A percentile compares a stretch with the other conserved stretches of the same genome.
phyloP scores from a whole-genome alignment of 37 sponge, comb jelly and placozoan species.

The Cliona cf. orientalis region DNA sequence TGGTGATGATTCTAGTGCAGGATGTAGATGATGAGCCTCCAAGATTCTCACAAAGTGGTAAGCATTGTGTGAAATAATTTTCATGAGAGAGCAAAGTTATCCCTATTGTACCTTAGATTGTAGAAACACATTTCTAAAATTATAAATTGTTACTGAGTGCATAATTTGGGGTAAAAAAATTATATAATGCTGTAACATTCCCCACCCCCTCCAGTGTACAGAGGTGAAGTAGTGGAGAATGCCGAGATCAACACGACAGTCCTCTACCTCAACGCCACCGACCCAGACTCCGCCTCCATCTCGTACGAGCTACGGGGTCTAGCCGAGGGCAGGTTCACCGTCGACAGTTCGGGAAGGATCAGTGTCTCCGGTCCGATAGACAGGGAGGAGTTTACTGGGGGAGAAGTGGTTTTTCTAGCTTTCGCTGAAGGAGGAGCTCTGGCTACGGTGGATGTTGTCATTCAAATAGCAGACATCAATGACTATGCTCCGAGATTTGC shows the following conservation, averaged over 20 bases:
- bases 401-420: slow-evolving; percentile 26
- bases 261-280: slow-evolving; percentile 25
- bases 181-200: too few species aligned
- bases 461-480: slow-evolving; percentile 53
- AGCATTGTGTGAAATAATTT: too few species aligned
- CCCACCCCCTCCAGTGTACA: background rate
- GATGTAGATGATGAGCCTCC: slow-evolving; percentile 64
- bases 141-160: too few species aligned
- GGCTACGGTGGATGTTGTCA: slow-evolving; percentile 23
- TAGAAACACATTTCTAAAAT: too few species aligned
- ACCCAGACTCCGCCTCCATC: slow-evolving; percentile 33
- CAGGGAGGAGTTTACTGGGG: slow-evolving; percentile 48
- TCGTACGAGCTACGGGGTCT: slow-evolving; percentile 29
- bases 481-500: slow-evolving; percentile 50
- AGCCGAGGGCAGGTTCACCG: slow-evolving; percentile 45
- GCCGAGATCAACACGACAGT: slow-evolving; percentile 25
- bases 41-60: slow-evolving; percentile 30
- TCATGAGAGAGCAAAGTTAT: too few species aligned
- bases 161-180: too few species aligned
- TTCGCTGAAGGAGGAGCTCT: slow-evolving; percentile 39
- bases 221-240: slow-evolving; percentile 33
- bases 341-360: slow-evolving; percentile 29
- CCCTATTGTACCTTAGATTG: too few species aligned
- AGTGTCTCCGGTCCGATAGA: slow-evolving; percentile 47
- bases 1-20: slow-evolving; percentile 25